These are phyloP conservation scores for Torymus auratus DNA, from an alignment of 2,888 invertebrate genomes.

Conservation along the genomic window DNA sequence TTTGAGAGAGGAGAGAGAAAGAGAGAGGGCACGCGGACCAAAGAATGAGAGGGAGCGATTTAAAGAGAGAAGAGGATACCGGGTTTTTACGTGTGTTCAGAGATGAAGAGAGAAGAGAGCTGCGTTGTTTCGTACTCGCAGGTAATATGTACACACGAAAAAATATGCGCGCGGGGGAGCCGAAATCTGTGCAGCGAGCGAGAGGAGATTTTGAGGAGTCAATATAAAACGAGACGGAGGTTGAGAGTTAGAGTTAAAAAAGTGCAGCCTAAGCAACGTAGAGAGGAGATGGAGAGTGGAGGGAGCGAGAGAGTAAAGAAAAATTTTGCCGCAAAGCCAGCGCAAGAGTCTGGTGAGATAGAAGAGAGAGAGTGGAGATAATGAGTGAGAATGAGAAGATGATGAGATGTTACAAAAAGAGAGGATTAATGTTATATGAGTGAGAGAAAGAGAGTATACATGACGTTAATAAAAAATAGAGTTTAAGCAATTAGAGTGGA, in stretches of 20 bases:
- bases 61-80: constrained; percentile 48
- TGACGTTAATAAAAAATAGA: constrained; percentile 55
- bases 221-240: constrained; percentile 53
- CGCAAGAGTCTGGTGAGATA: constrained; percentile 26
- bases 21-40: not conserved
- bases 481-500: constrained; percentile 64
- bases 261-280: constrained; percentile 69
- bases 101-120: constrained; percentile 35
- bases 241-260: constrained; percentile 61
- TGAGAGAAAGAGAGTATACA: constrained; percentile 1
- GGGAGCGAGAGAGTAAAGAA: constrained; percentile 37
- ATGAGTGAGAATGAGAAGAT: constrained; percentile 50
- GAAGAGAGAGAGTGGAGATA: constrained; percentile 35
- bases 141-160: constrained; percentile 63
- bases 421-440: constrained; percentile 24
- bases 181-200: constrained; percentile 43
- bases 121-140: constrained; percentile 68
- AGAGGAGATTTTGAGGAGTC: constrained; percentile 54
- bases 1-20: constrained; percentile 17
- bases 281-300: constrained; percentile 22
- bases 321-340: constrained; percentile 51
- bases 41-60: constrained; percentile 22
- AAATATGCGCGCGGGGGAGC: constrained; percentile 56
- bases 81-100: constrained; percentile 65
- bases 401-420: constrained; percentile 50